Percentiles rank a stretch among this genome's conserved stretches.
These are phyloP conservation scores for Aurelia sp. DNA, from an alignment of 30 jellyfish, hydroid and myxozoan species.

Conservation along the genomic window DNA sequence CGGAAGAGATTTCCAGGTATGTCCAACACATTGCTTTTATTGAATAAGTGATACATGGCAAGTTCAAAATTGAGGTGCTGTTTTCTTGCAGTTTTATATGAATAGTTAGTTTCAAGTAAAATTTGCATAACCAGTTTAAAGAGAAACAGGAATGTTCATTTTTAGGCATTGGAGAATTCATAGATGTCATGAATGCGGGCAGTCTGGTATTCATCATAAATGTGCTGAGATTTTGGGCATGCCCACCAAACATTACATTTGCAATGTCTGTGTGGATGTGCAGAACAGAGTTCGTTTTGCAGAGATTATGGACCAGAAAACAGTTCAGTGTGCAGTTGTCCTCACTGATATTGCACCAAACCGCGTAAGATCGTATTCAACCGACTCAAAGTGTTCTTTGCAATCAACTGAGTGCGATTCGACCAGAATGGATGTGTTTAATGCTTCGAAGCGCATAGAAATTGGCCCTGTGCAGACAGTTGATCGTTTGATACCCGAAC, in stretches of 20 bases:
- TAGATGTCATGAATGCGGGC: conserved; percentile 75
- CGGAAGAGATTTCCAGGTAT: too few species aligned
- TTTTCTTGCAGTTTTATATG: too few species aligned
- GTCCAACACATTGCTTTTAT: too few species aligned
- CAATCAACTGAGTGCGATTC: too few species aligned
- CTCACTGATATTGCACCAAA: conserved; percentile 2
- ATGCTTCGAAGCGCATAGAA: too few species aligned
- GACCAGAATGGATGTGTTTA: too few species aligned
- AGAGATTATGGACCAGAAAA: conserved; percentile 5
- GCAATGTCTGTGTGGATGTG: conserved; percentile 5
- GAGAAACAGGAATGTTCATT: background rate
- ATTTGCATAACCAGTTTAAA: background rate
- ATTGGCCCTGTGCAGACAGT: too few species aligned
- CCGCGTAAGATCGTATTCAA: too few species aligned
- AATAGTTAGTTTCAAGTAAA: background rate
- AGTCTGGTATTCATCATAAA: conserved; percentile 52
- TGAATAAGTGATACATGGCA: too few species aligned
- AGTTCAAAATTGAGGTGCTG: too few species aligned
- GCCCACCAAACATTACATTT: background rate
- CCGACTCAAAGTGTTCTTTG: too few species aligned
- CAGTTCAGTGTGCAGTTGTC: conserved; percentile 6
- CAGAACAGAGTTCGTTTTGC: background rate
- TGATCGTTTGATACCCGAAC: too few species aligned
- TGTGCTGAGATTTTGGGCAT: conserved; percentile 44
- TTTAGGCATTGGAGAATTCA: conserved; percentile 62